Evolutionary conservation across 1,140 invertebrate species (phyloP), one percentile per base, ranked within the genome.

Genomic region (Calephelis nemesis): DNA sequence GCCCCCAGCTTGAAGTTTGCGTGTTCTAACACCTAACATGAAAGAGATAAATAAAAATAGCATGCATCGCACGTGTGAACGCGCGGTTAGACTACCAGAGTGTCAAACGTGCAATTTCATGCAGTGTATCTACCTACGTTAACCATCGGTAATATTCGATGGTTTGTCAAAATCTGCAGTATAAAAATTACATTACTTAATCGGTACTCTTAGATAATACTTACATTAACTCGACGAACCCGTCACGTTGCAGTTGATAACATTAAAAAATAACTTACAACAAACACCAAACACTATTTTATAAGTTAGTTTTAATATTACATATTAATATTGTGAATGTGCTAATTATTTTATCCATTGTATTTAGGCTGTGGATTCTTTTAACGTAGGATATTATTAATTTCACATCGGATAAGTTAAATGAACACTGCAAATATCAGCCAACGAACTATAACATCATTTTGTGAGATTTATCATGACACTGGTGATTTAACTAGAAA

Each of bases 211-310:
- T 83, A 85, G 74, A 75, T 76, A 81, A 78, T 81, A 91, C 88
- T 91, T 89, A 91, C 88, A 79, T 88, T 77, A 82, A 84, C 88
- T 89, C 88, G 87, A 84, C 81, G 85, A 77, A 84, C 83, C 87
- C 80, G 78, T 88, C 87, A 85, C 78, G 87, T 85, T 81, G 88
- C 88, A 77, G 79, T 82, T 87, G 85, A 84, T 86, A 83, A 89
- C 87, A 89, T 88, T 79, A 81, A 72, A 80, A 77, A 71, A 80
- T 71, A 78, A 78, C 73, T 80, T 75, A 76, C 78, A 82, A 58
- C 54, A 10, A 58, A 58, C 54, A 58, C 30, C 54, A 68, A 68
- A 63, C n/a, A 68, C 63, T 68, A 42, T 62, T 68, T 68, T 63
- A 63, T 15, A 15, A 9, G 15, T 68, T 63, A 11, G 10, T 68